Conservation (phyloP, 2,113 vertebrate genomes). For the Laticauda laticaudata region DNA sequence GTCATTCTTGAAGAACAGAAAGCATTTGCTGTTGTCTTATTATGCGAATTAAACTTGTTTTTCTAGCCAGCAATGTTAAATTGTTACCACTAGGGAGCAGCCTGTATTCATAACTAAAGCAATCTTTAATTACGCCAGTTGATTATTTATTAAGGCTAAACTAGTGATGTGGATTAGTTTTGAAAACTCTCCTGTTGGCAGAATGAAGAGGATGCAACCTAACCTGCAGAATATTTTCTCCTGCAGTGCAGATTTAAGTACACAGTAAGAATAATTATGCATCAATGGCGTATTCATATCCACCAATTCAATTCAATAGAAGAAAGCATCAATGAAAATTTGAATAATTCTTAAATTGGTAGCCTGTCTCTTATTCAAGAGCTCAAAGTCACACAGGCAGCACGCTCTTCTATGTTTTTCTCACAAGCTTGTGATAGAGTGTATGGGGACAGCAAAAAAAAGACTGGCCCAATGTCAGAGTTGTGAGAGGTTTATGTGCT, state of each 20-base stretch:
- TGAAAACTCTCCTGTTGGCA: neutral
- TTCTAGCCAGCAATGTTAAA: fast-evolving
- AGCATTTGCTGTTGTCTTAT: neutral
- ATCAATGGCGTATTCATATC: neutral
- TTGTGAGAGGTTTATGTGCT: neutral
- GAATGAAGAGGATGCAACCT: neutral
- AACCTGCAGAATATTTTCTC: neutral
- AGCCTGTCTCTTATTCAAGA: neutral
- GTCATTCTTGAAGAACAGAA: neutral
- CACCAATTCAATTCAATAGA: neutral
- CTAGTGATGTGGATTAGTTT: neutral
- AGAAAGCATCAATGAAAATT: neutral
- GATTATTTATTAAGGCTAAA: neutral
- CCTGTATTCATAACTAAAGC: neutral
- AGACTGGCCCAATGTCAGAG: neutral
- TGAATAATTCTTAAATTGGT: neutral
- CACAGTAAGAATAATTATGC: neutral
- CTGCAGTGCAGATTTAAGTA: neutral
- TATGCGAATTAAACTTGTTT: neutral
- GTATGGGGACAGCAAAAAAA: neutral
- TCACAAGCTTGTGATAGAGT: neutral
- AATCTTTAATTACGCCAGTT: fast-evolving
- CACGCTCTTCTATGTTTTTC: neutral
- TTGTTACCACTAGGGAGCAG: slow-evolving; percentile 46
- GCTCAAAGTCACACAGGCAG: neutral